Evolutionary conservation across 2,888 invertebrate species (phyloP).

Genomic region (Biston stratarius): DNA sequence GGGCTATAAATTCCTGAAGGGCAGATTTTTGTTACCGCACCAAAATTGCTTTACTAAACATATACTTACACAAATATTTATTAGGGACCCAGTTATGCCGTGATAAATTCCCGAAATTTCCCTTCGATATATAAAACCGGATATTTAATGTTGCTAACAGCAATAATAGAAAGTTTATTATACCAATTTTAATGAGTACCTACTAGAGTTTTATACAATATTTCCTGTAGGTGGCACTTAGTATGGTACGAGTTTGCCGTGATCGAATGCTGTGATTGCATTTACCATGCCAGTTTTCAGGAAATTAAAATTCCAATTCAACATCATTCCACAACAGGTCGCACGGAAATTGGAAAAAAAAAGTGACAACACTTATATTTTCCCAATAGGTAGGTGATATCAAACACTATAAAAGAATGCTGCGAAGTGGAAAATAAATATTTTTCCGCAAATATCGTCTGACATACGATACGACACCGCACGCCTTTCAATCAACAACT

Average conservation of each 20-base stretch:
- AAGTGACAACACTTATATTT: constrained; percentile 19
- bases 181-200: background rate
- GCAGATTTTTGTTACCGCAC: constrained; percentile 23
- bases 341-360: constrained; percentile 24
- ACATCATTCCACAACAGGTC: constrained; percentile 6
- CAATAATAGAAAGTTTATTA: background rate
- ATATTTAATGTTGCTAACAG: constrained; percentile 1
- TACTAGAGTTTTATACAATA: background rate
- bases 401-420: constrained; percentile 43
- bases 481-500: constrained; percentile 55
- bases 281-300: constrained; percentile 8
- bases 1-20: constrained; percentile 25
- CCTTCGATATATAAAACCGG: constrained; percentile 9
- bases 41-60: constrained; percentile 22
- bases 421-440: constrained; percentile 53
- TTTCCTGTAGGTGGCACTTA: background rate
- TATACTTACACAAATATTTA: constrained; percentile 8
- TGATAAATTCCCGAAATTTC: constrained; percentile 3
- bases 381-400: constrained; percentile 21
- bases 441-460: constrained; percentile 49
- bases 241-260: background rate
- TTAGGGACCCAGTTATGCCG: constrained; percentile 6
- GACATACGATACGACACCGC: constrained; percentile 49
- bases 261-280: constrained; percentile 6
- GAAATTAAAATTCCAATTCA: constrained; percentile 23